phyloP scores from a whole-genome alignment of 2,113 vertebrate species.

The Eulemur rufifrons region DNA sequence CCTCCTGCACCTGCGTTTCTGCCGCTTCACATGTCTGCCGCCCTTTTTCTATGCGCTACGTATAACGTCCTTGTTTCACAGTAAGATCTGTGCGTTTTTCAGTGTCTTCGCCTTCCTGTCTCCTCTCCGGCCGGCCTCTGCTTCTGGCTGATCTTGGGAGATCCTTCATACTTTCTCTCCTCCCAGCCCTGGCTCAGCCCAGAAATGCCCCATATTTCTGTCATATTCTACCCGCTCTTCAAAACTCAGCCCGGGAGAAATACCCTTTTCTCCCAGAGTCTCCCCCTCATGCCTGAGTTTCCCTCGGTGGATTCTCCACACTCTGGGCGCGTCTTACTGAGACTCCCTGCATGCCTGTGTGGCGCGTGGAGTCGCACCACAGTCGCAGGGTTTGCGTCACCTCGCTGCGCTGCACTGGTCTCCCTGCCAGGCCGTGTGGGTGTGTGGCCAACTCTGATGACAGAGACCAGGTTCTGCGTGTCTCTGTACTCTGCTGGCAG shows the following conservation, averaged over 20 bases:
- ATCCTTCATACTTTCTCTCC: neutral
- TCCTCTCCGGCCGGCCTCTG: neutral
- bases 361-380: accelerated
- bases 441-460: neutral
- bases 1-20: accelerated
- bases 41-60: neutral
- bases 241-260: neutral
- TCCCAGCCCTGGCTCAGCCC: neutral
- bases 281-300: neutral
- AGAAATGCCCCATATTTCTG: neutral
- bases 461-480: neutral
- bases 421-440: neutral
- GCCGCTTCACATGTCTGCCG: neutral
- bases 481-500: neutral
- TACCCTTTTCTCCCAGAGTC: neutral
- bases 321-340: neutral
- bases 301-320: neutral
- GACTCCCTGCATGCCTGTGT: accelerated
- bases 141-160: neutral
- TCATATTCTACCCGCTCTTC: neutral
- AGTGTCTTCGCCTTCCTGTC: neutral
- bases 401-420: neutral
- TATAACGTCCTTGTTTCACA: neutral
- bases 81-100: neutral
- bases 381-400: neutral